Conservation (phyloP, 2,888 invertebrate genomes). For the Phalera bucephala region DNA sequence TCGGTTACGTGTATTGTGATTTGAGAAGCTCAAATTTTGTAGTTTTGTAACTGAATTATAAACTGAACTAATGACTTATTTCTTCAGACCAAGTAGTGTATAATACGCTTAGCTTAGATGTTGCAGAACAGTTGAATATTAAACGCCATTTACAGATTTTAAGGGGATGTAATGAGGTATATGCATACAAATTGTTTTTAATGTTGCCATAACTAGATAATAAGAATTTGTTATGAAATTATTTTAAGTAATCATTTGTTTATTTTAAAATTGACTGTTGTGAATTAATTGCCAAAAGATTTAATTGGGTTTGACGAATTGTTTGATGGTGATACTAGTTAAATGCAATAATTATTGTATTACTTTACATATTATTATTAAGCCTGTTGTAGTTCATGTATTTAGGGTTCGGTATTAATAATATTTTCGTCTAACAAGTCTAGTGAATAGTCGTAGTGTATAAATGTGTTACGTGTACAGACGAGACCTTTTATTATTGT, state of each 20-base stretch:
- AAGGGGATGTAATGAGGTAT: constrained; percentile 14
- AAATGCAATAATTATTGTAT: constrained; percentile 55
- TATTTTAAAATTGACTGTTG: constrained; percentile 58
- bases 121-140: constrained; percentile 14
- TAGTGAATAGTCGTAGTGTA: constrained; percentile 47
- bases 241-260: constrained; percentile 43
- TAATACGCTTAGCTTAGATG: constrained; percentile 33
- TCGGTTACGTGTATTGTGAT: constrained; percentile 35
- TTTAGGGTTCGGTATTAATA: constrained; percentile 52
- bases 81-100: constrained; percentile 56
- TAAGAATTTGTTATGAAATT: constrained; percentile 46
- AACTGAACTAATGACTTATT: constrained; percentile 17
- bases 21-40: constrained; percentile 64
- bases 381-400: constrained; percentile 57
- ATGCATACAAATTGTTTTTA: constrained; percentile 40
- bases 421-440: constrained; percentile 39
- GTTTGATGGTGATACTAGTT: constrained; percentile 74
- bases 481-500: constrained; percentile 61
- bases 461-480: constrained; percentile 70
- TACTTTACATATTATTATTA: constrained; percentile 26
- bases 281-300: constrained; percentile 57
- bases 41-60: constrained; percentile 38
- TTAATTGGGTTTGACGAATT: constrained; percentile 56
- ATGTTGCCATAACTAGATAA: constrained; percentile 61
- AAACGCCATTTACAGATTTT: constrained; percentile 18